Base-by-base conservation (phyloP, 2,797 vertebrate genomes). In the Poeciliopsis turneri region DNA sequence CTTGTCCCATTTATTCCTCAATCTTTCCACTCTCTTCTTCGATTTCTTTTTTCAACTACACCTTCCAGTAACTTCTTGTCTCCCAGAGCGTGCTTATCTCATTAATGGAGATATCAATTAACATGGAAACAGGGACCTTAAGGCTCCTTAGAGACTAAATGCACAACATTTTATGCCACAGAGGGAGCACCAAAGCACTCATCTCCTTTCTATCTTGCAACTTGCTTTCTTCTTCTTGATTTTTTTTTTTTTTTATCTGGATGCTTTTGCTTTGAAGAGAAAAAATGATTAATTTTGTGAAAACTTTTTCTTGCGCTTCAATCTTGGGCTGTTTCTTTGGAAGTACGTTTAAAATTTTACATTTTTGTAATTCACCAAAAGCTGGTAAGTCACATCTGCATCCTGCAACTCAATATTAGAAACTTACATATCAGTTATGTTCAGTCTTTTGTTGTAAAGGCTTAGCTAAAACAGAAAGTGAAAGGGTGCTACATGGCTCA, bases 31-130 rank as follows among this genome's bases (percentile, higher is more conserved):
- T 41, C 20, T 49, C 13, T 75, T 69, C 66, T 77, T 80, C 16
- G 10, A 77, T 61, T 74, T 72, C 79, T 49, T 82, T 61, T 61
- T 78, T 78, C 13, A n/a, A 39, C 76, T 49, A 36, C 75, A 86
- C 78, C 83, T 84, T 74, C 84, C 83, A 86, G 84, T 88, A 86
- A 90, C 79, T 78, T 82, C 78, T 86, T 76, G 82, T 73, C 82
- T 87, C 83, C 82, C n/a, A 13, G 16, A 80, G 81, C 57, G 81
- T 80, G 86, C 92, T 91, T 87, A 91, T 92, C 88, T 92, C 82
- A 88, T 92, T 91, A 93, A 94, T 92, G 85, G 88, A 87, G 88
- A 90, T 91, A 94, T 94, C 91, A 93, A 93, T 94, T 92, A 94
- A 92, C 90, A 93, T 82, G 83, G 89, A 89, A 87, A 83, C 78